A percentile compares a stretch with the other conserved stretches of the same genome.
Evolutionary conservation across 2,797 vertebrate species (phyloP).

Genomic region (Microctenopoma stevenorrisi): DNA sequence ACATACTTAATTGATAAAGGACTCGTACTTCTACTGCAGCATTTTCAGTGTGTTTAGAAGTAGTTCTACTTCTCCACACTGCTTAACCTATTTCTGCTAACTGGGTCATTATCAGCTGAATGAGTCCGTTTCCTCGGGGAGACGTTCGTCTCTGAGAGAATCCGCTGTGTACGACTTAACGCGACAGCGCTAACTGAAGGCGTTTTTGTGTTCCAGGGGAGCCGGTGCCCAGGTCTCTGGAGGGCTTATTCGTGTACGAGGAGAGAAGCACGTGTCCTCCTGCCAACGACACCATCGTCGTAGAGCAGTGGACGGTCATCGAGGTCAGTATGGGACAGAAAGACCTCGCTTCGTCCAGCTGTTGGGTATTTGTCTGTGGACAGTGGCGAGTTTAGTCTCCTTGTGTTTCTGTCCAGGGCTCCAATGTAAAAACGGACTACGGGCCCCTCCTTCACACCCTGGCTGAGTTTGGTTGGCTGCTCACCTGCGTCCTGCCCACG

Average conservation of each 20-base stretch:
- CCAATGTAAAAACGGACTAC: slow-evolving; percentile 93
- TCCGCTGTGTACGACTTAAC: neutral
- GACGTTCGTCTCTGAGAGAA: neutral
- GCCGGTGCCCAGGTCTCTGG: slow-evolving; percentile 90
- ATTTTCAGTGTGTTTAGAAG: too few relatives aligned
- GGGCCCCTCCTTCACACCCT: slow-evolving; percentile 95
- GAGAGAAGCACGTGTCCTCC: slow-evolving; percentile 85
- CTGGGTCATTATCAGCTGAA: slow-evolving; percentile 66
- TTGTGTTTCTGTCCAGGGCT: slow-evolving; percentile 79
- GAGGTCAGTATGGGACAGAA: slow-evolving; percentile 79
- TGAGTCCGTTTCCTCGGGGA: slow-evolving; percentile 34
- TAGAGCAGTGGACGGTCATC: slow-evolving; percentile 98
- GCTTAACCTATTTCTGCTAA: slow-evolving; percentile 51
- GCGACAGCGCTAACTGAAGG: neutral
- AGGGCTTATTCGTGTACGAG: slow-evolving; percentile 96
- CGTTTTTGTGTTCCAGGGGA: slow-evolving; percentile 83
- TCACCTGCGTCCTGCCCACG: slow-evolving; percentile 95
- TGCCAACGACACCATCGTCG: slow-evolving; percentile 96
- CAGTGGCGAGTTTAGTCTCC: too few relatives aligned
- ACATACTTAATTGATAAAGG: too few relatives aligned
- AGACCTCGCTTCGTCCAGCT: neutral
- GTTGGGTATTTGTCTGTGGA: too few relatives aligned
- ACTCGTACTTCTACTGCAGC: too few relatives aligned
- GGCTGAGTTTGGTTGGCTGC: slow-evolving; percentile 97
- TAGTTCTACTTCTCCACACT: neutral